These are phyloP conservation scores for Vulpes ferrilata DNA, from an alignment of 2,113 vertebrate genomes.

Conservation along the genomic window DNA sequence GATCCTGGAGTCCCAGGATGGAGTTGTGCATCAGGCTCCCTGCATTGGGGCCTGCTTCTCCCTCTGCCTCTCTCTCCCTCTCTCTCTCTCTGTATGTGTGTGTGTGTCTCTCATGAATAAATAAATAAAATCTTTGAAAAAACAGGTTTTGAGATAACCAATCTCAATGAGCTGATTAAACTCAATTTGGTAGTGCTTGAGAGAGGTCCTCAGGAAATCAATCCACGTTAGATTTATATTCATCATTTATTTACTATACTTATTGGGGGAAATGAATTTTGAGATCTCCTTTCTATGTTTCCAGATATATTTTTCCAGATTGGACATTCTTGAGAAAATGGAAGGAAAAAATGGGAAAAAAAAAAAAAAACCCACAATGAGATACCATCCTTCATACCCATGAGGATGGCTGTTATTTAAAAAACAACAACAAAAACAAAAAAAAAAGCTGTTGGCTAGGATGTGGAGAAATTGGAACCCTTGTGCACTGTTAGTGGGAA, in stretches of 20 bases:
- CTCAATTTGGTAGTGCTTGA: not conserved
- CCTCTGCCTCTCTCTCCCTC: no score
- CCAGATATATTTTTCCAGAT: not conserved
- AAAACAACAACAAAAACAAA: not conserved
- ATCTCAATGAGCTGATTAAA: not conserved
- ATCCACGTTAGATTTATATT: not conserved
- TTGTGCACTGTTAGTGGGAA: not conserved
- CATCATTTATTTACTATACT: not conserved
- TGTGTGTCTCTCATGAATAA: no score
- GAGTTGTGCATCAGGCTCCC: no score
- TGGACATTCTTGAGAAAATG: constrained; percentile 34
- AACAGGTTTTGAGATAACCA: not conserved
- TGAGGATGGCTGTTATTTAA: not conserved
- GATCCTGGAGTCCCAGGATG: no score
- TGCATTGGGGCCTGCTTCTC: no score
- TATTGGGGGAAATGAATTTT: not conserved
- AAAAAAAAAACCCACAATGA: not conserved
- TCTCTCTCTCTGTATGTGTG: no score
- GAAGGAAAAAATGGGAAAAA: not conserved
- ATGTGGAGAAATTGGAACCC: not conserved
- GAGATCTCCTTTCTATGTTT: constrained; percentile 8
- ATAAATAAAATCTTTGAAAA: no score
- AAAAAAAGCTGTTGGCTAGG: not conserved
- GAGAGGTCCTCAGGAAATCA: not conserved
- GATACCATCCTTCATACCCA: not conserved